A percentile compares a stretch with the other conserved stretches of the same genome.
Evolutionary conservation across 2,113 vertebrate genomes (phyloP).

Genomic region (Megalops atlanticus): DNA sequence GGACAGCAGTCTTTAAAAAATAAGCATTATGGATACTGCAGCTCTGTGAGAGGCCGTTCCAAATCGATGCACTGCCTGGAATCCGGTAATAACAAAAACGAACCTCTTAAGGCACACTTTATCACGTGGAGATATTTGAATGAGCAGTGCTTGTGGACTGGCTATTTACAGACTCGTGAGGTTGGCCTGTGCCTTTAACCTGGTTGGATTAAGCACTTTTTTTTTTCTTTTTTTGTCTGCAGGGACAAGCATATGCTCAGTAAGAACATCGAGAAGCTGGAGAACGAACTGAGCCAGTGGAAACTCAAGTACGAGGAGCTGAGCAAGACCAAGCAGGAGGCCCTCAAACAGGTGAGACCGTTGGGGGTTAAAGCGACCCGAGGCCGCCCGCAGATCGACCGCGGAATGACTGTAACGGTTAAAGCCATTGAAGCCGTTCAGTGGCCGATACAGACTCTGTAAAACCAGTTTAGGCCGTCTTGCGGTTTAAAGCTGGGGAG

Average conservation of each 20-base stretch:
- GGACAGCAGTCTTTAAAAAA: no score
- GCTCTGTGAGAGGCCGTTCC: no score
- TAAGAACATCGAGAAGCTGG: conserved; percentile 92
- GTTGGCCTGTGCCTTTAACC: not conserved
- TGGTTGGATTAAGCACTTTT: not conserved
- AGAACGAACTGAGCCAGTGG: conserved; percentile 90
- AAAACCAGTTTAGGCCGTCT: no score
- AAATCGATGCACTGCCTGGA: no score
- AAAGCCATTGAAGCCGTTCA: no score
- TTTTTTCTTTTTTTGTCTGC: not conserved
- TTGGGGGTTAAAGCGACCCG: not conserved
- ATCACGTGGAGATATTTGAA: not conserved
- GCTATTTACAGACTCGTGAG: no score
- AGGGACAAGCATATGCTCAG: conserved; percentile 90
- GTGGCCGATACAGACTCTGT: no score
- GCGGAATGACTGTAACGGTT: no score
- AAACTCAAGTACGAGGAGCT: conserved; percentile 95
- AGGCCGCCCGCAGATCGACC: not conserved
- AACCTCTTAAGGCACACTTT: not conserved
- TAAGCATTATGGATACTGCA: no score
- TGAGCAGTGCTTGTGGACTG: no score
- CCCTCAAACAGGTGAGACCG: conserved; percentile 83
- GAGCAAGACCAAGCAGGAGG: conserved; percentile 92
- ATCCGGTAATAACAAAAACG: no score
- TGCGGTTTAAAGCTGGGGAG: no score